Percentiles rank a stretch among this genome's conserved stretches.
Conservation (phyloP, 2,888 invertebrate species). For the Trypoxylon attenuatum region DNA sequence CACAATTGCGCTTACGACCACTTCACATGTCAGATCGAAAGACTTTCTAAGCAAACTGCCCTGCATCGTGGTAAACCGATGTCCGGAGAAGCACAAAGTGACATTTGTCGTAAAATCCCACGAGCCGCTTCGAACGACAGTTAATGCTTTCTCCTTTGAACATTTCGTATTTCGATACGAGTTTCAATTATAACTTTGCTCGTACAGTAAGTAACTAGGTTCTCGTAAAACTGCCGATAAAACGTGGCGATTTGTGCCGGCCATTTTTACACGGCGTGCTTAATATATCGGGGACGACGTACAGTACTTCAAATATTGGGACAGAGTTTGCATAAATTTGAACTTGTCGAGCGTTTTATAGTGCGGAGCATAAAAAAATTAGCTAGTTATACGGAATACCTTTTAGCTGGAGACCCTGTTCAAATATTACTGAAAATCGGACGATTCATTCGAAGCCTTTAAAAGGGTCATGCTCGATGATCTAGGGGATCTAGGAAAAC, state of each 20-base stretch:
- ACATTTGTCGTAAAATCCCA: constrained; percentile 29
- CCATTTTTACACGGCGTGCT: constrained; percentile 16
- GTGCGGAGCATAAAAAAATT: too few relatives aligned
- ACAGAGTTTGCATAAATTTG: constrained; percentile 2
- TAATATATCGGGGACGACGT: constrained; percentile 10
- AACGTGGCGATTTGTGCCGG: constrained; percentile 27
- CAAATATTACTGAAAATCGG: too few relatives aligned
- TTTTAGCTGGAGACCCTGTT: too few relatives aligned
- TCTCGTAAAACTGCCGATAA: constrained; percentile 38
- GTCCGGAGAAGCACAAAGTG: constrained; percentile 21
- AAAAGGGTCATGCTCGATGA: too few relatives aligned
- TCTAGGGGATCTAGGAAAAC: too few relatives aligned
- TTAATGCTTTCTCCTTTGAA: constrained; percentile 3
- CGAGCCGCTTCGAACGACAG: constrained; percentile 4
- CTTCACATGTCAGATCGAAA: background rate
- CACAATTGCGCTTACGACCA: background rate
- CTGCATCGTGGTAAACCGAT: too few relatives aligned
- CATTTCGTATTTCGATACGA: constrained; percentile 9
- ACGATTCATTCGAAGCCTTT: too few relatives aligned
- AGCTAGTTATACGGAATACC: too few relatives aligned
- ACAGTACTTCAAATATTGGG: background rate
- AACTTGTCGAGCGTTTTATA: too few relatives aligned
- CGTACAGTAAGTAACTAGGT: constrained; percentile 13
- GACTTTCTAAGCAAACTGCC: background rate
- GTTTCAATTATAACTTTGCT: constrained; percentile 41